Conservation (phyloP, 2,888 invertebrate genomes). For the Lasioglossum morio region DNA sequence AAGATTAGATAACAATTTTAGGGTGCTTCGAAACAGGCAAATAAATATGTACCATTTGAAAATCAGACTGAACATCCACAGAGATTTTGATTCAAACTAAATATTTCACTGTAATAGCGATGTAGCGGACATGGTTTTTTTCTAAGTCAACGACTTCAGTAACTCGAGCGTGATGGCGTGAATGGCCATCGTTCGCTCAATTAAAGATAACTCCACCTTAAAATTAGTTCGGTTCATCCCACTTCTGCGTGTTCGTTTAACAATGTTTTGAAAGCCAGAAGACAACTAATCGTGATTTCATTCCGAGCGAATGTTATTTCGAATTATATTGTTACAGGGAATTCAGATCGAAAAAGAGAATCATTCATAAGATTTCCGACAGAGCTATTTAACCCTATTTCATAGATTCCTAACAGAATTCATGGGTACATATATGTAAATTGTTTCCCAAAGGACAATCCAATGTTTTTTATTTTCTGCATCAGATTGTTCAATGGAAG, state of each 20-base stretch:
- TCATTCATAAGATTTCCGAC: background rate
- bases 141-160: background rate
- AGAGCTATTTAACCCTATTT: background rate
- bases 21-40: too few species aligned
- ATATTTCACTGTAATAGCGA: background rate
- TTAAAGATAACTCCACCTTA: constrained; percentile 18
- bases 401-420: too few species aligned
- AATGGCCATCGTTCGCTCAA: background rate
- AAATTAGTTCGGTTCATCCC: constrained; percentile 4
- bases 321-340: background rate
- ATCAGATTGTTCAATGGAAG: too few species aligned
- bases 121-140: background rate
- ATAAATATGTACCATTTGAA: too few species aligned
- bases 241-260: background rate
- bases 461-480: too few species aligned
- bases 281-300: background rate
- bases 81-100: background rate
- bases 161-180: background rate
- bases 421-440: too few species aligned
- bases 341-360: background rate
- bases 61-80: too few species aligned
- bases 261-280: background rate
- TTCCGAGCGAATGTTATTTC: background rate
- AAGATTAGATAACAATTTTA: background rate
- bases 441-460: too few species aligned